phyloP scores from a whole-genome alignment of 92 coral and sea anemone species.

The Chrysogorgia sp. region DNA sequence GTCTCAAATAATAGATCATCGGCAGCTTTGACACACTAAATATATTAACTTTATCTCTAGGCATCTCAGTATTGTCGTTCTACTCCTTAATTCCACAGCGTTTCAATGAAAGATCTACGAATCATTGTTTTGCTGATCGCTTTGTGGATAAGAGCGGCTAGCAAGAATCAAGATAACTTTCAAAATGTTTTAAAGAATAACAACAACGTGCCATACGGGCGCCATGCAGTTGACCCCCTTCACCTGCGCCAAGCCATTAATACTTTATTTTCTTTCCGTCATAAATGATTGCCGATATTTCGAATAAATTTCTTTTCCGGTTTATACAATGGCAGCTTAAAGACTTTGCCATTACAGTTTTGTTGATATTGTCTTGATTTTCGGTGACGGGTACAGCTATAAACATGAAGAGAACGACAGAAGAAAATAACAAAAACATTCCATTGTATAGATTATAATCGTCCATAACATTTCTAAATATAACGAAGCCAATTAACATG shows the following conservation, averaged over 20 bases:
- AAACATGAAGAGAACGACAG: background rate
- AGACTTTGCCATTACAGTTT: constrained; percentile 2
- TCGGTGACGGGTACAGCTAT: background rate
- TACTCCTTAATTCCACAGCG: background rate
- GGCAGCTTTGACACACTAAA: constrained; percentile 36
- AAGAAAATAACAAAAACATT: constrained; percentile 30
- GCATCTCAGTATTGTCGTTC: background rate
- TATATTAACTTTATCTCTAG: constrained; percentile 32
- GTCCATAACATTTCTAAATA: constrained; percentile 43
- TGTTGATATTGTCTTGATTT: background rate
- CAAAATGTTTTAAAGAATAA: constrained; percentile 25
- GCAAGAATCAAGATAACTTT: constrained; percentile 21
- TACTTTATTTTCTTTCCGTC: constrained; percentile 46
- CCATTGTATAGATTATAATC: constrained; percentile 48
- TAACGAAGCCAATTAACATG: constrained; percentile 49
- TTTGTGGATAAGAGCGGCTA: background rate
- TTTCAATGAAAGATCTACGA: background rate
- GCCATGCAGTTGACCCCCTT: constrained; percentile 46
- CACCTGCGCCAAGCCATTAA: constrained; percentile 52
- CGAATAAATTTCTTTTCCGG: constrained; percentile 15
- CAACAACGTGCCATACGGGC: constrained; percentile 36
- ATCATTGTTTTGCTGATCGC: background rate
- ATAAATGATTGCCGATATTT: constrained; percentile 43
- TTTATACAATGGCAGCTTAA: constrained; percentile 21
- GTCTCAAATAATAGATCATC: constrained; percentile 38